These are phyloP conservation scores for Aeoliscus strigatus DNA, from an alignment of 2,797 vertebrate genomes.

Conservation along the genomic window DNA sequence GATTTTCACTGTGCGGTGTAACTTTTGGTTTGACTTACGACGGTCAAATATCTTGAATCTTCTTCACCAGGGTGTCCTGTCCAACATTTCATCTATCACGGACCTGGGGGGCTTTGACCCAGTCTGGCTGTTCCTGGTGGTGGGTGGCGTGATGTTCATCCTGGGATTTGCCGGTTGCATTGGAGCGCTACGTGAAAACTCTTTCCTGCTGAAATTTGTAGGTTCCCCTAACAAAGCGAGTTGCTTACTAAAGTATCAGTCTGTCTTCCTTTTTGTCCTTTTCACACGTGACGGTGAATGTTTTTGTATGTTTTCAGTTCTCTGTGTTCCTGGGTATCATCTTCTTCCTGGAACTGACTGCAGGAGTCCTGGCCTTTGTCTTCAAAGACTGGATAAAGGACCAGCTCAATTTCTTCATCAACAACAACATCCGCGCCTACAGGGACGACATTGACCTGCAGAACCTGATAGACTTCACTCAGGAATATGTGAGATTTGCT, in stretches of 20 bases:
- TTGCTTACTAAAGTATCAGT: slow-evolving; percentile 15
- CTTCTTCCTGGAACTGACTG: slow-evolving; percentile 90
- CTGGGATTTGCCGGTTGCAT: slow-evolving; percentile 91
- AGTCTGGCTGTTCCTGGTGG: slow-evolving; percentile 91
- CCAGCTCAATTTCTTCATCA: slow-evolving; percentile 93
- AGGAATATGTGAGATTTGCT: slow-evolving; percentile 84
- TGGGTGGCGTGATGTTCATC: slow-evolving; percentile 87
- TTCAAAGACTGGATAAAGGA: slow-evolving; percentile 97
- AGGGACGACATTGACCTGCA: slow-evolving; percentile 93
- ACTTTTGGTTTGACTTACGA: no score
- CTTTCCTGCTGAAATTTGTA: slow-evolving; percentile 89
- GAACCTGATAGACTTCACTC: slow-evolving; percentile 94
- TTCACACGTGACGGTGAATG: no score
- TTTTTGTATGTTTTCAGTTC: slow-evolving; percentile 83
- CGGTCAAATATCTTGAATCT: slow-evolving; percentile 23
- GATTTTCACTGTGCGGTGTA: no score
- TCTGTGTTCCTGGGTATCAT: slow-evolving; percentile 92
- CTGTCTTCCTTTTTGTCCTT: slow-evolving; percentile 25
- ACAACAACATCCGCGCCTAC: slow-evolving; percentile 92
- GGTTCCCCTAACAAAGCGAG: slow-evolving; percentile 54
- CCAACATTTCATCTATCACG: slow-evolving; percentile 89
- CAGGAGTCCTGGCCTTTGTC: slow-evolving; percentile 88
- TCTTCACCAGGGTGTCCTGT: slow-evolving; percentile 81
- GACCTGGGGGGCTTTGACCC: slow-evolving; percentile 91
- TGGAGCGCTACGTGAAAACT: slow-evolving; percentile 88